A percentile compares a stretch with the other conserved stretches of the same genome.
Conservation (phyloP, 2,888 invertebrate species). For the Hypomecis atomaria region DNA sequence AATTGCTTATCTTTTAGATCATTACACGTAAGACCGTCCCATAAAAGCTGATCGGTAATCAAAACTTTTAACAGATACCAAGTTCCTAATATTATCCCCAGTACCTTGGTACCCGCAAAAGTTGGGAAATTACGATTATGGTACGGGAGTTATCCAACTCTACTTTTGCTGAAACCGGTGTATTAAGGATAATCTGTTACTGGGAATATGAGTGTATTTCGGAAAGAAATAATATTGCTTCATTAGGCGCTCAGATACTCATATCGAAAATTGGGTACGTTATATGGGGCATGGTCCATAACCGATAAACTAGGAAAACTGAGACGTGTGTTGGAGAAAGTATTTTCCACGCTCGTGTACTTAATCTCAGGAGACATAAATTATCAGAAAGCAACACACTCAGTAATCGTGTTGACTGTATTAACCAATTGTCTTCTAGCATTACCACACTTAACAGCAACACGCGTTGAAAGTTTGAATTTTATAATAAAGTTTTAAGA, state of each 20-base stretch:
- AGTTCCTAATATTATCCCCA: slow-evolving; percentile 53
- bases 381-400: too few relatives aligned
- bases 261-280: slow-evolving; percentile 11
- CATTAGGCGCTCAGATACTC: slow-evolving; percentile 24
- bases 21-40: slow-evolving; percentile 34
- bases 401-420: too few relatives aligned
- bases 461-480: too few relatives aligned
- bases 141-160: slow-evolving; percentile 54
- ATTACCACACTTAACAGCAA: too few relatives aligned
- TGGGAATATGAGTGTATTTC: slow-evolving; percentile 41
- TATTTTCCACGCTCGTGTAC: not conserved
- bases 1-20: slow-evolving; percentile 35
- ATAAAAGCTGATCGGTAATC: slow-evolving; percentile 43
- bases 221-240: slow-evolving; percentile 32
- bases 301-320: not conserved
- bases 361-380: not conserved
- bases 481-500: too few relatives aligned
- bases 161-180: slow-evolving; percentile 50
- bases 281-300: not conserved
- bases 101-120: slow-evolving; percentile 43
- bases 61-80: slow-evolving; percentile 52
- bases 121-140: slow-evolving; percentile 60
- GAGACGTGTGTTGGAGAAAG: not conserved
- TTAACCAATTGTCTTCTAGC: too few relatives aligned
- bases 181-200: slow-evolving; percentile 42